phyloP scores from a whole-genome alignment of 2,797 vertebrate species.

The Pipistrellus pipistrellus region DNA sequence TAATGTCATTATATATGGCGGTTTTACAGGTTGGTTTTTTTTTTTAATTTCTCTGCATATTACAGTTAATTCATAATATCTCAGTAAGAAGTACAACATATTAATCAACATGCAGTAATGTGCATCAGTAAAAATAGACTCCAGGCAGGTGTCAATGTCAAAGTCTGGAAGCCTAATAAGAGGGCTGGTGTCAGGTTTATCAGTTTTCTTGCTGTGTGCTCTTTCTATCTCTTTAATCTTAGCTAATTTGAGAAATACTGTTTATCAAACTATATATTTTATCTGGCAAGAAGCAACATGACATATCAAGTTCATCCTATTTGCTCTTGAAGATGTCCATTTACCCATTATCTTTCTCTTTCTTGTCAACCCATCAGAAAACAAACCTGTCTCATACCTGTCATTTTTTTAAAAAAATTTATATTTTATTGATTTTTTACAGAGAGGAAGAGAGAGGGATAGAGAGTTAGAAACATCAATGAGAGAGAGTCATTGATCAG shows the following conservation, averaged over 20 bases:
- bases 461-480: too few relatives aligned
- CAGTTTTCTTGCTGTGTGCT: not conserved
- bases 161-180: not conserved
- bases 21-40: not conserved
- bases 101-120: not conserved
- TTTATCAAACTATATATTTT: conserved; percentile 7
- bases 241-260: conserved; percentile 47
- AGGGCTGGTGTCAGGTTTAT: not conserved
- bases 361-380: not conserved
- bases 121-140: not conserved
- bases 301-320: not conserved
- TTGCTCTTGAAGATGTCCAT: not conserved
- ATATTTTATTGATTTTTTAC: too few relatives aligned
- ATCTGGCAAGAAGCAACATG: conserved; percentile 16
- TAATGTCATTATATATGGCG: not conserved
- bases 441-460: too few relatives aligned
- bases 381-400: not conserved
- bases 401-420: not conserved
- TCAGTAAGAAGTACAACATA: not conserved
- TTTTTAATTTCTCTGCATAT: not conserved
- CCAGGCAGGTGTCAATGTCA: not conserved
- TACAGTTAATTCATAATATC: not conserved
- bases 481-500: too few relatives aligned
- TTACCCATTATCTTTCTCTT: not conserved
- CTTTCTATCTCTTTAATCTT: conserved; percentile 45